Percentiles rank a stretch among this genome's conserved stretches.
phyloP scores from a whole-genome alignment of 2,888 invertebrate species.

The Dexiosoma caninum region DNA sequence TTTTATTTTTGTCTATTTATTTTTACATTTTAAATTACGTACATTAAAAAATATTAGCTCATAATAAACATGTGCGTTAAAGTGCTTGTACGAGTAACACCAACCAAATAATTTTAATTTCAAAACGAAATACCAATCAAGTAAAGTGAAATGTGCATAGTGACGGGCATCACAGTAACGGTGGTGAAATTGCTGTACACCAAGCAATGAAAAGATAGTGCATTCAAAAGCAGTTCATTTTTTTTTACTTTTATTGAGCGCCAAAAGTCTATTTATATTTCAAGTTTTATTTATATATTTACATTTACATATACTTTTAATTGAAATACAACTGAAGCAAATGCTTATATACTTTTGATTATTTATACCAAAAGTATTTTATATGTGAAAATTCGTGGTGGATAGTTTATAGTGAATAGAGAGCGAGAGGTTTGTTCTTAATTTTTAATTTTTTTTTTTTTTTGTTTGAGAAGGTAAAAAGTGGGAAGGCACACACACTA shows the following conservation, averaged over 20 bases:
- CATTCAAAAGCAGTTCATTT: constrained; percentile 32
- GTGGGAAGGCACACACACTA: constrained; percentile 60
- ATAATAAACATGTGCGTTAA: too few relatives aligned
- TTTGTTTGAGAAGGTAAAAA: constrained; percentile 33
- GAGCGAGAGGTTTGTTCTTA: constrained; percentile 42
- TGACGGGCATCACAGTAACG: background rate
- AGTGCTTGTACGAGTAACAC: too few relatives aligned
- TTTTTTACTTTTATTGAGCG: background rate
- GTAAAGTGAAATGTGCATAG: background rate
- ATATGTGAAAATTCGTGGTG: constrained; percentile 33
- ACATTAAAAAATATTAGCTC: too few relatives aligned
- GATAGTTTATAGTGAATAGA: constrained; percentile 40
- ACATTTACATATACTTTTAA: constrained; percentile 51
- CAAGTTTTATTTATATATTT: background rate
- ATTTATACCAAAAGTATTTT: constrained; percentile 28
- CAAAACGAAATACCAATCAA: background rate
- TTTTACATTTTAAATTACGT: too few relatives aligned
- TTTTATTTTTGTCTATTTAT: too few relatives aligned
- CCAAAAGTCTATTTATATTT: background rate
- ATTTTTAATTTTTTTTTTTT: too few relatives aligned
- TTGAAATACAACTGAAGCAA: constrained; percentile 62
- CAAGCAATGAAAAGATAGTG: constrained; percentile 9
- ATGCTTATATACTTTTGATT: constrained; percentile 48
- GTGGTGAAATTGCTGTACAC: constrained; percentile 15
- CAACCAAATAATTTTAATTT: background rate